A percentile compares a stretch with the other conserved stretches of the same genome.
Evolutionary conservation across 2,888 invertebrate genomes (phyloP).

Genomic region (Spisula solida): DNA sequence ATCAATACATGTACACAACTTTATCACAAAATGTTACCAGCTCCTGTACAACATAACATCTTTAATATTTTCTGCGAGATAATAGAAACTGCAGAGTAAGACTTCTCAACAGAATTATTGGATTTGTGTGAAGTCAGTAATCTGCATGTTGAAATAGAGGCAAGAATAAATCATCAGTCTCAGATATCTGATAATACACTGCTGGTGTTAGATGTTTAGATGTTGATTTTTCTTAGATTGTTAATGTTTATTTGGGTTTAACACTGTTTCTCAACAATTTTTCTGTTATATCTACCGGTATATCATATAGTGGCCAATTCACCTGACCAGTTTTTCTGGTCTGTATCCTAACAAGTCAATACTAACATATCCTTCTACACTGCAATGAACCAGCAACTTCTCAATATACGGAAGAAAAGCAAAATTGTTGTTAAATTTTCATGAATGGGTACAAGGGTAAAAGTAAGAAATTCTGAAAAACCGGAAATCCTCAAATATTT

Average conservation of each 20-base stretch:
- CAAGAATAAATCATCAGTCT: not conserved
- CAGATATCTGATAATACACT: not conserved
- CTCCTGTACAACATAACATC: not conserved
- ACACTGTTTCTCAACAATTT: no score
- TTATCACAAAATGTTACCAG: not conserved
- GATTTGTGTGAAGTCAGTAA: not conserved
- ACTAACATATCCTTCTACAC: not conserved
- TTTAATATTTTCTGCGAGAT: not conserved
- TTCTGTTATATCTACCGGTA: no score
- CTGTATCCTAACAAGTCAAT: not conserved
- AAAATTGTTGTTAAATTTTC: not conserved
- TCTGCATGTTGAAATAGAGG: not conserved
- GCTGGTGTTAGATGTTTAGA: not conserved
- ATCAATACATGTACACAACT: constrained; percentile 33
- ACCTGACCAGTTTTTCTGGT: not conserved
- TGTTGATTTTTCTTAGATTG: not conserved
- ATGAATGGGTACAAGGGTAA: not conserved
- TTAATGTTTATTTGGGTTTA: no score
- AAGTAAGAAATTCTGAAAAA: no score
- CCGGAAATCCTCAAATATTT: no score
- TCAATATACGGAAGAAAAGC: not conserved
- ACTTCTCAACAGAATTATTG: not conserved
- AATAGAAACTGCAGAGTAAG: not conserved
- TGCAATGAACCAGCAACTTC: not conserved
- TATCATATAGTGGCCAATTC: no score